Percentiles rank a stretch among this genome's conserved stretches.
Evolutionary conservation across 2,113 vertebrate species (phyloP).

Genomic region (Crotophaga sulcirostris): DNA sequence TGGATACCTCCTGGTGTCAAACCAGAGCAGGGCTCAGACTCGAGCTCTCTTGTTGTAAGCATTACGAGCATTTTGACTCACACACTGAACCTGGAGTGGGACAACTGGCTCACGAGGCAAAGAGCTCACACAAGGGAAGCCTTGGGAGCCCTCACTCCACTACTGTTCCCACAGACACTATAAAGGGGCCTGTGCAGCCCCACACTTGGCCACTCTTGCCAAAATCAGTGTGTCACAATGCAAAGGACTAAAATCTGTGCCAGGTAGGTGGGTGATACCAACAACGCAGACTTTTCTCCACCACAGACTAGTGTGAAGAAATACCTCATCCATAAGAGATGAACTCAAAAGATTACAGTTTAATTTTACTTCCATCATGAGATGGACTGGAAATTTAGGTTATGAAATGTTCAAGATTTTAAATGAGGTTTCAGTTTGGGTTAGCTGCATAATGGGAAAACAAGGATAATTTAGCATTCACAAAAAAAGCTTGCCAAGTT

Average conservation of each 20-base stretch:
- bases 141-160: no score
- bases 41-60: background rate
- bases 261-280: background rate
- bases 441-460: background rate
- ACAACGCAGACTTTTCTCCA: background rate
- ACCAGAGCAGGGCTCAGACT: background rate
- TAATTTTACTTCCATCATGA: background rate
- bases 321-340: background rate
- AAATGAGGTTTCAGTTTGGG: background rate
- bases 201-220: rapidly evolving
- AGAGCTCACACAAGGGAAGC: rapidly evolving
- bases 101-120: background rate
- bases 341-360: background rate
- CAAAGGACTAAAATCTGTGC: background rate
- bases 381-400: background rate
- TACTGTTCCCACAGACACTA: background rate
- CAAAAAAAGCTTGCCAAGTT: background rate
- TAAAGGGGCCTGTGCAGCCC: background rate
- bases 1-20: background rate
- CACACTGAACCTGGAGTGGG: background rate
- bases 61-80: background rate
- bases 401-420: background rate
- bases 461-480: background rate
- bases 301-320: background rate
- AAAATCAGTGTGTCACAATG: background rate